These are phyloP conservation scores for Diplazon laetatorius DNA, from an alignment of 2,888 invertebrate genomes.

Conservation along the genomic window DNA sequence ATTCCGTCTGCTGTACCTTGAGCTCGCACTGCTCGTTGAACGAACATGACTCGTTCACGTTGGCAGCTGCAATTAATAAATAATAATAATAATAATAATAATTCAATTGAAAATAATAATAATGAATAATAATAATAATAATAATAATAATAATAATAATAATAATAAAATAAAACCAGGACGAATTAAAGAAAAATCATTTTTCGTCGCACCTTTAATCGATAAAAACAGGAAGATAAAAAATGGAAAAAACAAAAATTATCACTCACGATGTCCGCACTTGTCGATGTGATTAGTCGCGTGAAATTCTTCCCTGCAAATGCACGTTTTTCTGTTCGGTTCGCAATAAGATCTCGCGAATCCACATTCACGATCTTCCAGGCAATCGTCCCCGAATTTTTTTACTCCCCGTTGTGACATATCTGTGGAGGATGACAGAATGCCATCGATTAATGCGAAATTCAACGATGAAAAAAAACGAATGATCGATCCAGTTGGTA, in stretches of 20 bases:
- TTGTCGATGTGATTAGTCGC: constrained; percentile 93
- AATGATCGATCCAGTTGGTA: too few species aligned
- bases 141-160: too few species aligned
- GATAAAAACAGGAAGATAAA: too few species aligned
- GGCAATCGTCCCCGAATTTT: constrained; percentile 91
- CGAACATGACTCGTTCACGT: constrained; percentile 91
- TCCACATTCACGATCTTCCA: constrained; percentile 88
- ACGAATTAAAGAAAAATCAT: too few species aligned
- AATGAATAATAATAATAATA: too few species aligned
- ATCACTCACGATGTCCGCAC: constrained; percentile 90
- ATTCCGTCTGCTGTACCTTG: constrained; percentile 89
- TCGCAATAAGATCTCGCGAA: constrained; percentile 90
- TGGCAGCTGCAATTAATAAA: constrained; percentile 86
- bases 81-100: too few species aligned
- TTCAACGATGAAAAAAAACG: too few species aligned
- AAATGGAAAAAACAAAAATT: too few species aligned
- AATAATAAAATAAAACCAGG: too few species aligned
- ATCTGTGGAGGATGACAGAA: constrained; percentile 80
- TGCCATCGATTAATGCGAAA: too few species aligned
- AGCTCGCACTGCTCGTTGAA: constrained; percentile 94
- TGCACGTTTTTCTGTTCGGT: constrained; percentile 87
- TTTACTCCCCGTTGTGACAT: constrained; percentile 85
- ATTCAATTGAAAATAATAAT: too few species aligned
- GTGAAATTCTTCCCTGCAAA: constrained; percentile 88
- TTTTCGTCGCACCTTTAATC: too few species aligned